These are phyloP conservation scores for Petrocephalus microphthalmus DNA, from an alignment of 2,113 vertebrate genomes.

Conservation along the genomic window DNA sequence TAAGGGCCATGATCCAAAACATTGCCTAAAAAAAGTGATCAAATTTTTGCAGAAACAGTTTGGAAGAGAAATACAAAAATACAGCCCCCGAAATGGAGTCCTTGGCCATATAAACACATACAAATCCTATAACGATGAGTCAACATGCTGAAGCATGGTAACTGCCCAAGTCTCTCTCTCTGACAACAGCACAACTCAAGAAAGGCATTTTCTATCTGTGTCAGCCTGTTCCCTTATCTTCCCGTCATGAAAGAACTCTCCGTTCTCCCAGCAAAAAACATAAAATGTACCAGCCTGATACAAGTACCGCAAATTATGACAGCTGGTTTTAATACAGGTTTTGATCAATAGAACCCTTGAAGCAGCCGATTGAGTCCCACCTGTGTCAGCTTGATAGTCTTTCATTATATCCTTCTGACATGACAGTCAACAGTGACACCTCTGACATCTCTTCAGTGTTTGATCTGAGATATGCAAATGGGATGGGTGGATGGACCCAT, in stretches of 20 bases:
- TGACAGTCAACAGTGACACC: not conserved
- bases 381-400: not conserved
- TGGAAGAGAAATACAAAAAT: not conserved
- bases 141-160: conserved; percentile 1
- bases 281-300: not conserved
- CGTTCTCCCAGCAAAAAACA: not conserved
- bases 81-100: not conserved
- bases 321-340: not conserved
- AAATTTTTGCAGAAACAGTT: not conserved
- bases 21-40: not conserved
- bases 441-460: not conserved
- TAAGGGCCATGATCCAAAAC: not conserved
- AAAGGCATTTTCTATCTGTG: not conserved
- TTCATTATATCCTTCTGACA: not conserved
- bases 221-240: conserved; percentile 10
- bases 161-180: not conserved
- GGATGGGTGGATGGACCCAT: not conserved
- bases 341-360: not conserved
- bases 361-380: not conserved
- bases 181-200: not conserved
- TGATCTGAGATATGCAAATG: not conserved
- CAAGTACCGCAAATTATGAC: not conserved
- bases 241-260: not conserved
- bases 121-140: not conserved
- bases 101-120: not conserved